A percentile compares a stretch with the other conserved stretches of the same genome.
phyloP scores from a whole-genome alignment of 2,113 vertebrate genomes.

The Salvelinus alpinus region DNA sequence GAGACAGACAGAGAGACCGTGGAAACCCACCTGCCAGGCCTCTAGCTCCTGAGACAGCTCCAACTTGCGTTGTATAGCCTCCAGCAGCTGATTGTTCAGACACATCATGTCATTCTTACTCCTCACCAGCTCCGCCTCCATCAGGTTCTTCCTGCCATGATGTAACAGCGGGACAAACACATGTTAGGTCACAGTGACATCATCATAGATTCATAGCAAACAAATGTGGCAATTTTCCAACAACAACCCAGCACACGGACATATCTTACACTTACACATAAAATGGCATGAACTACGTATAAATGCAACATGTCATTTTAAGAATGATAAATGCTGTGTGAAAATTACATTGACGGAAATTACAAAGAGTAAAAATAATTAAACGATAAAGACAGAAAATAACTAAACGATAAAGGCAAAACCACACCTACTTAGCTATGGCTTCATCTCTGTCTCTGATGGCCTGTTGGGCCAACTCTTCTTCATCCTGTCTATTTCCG shows the following conservation, averaged over 20 bases:
- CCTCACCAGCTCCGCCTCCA: slow-evolving; percentile 78
- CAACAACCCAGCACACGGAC: too few relatives aligned
- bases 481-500: slow-evolving; percentile 39
- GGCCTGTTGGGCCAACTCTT: slow-evolving; percentile 64
- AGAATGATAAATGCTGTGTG: neutral
- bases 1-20: neutral
- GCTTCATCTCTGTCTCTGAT: slow-evolving; percentile 82
- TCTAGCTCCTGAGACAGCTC: slow-evolving; percentile 84
- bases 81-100: slow-evolving; percentile 83
- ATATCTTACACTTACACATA: too few relatives aligned
- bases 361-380: neutral
- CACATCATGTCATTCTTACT: slow-evolving; percentile 77
- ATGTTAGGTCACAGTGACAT: neutral
- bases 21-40: slow-evolving; percentile 81
- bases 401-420: neutral
- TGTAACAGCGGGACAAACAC: neutral
- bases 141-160: slow-evolving; percentile 75
- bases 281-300: too few relatives aligned
- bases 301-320: too few relatives aligned
- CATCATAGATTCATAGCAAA: too few relatives aligned
- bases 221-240: too few relatives aligned
- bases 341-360: neutral
- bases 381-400: neutral
- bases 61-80: slow-evolving; percentile 83
- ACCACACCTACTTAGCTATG: slow-evolving; percentile 76